Percentiles rank a stretch among this genome's conserved stretches.
Evolutionary conservation across 2,113 vertebrate genomes (phyloP).

Genomic region (Indicator indicator): DNA sequence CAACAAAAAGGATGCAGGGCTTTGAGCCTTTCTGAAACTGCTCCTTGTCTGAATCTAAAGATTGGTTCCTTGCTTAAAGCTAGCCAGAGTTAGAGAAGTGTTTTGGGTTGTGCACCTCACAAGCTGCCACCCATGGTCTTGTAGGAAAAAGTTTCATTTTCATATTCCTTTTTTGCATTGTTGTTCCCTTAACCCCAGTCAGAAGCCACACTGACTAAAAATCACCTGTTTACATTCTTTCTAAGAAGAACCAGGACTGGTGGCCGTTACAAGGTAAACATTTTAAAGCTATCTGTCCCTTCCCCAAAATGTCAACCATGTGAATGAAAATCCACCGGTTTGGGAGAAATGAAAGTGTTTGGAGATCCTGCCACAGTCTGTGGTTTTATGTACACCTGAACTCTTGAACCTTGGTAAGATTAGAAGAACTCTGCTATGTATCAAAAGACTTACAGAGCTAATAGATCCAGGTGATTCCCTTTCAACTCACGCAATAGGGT

Average conservation of each 20-base stretch:
- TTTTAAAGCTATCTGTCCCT: not conserved
- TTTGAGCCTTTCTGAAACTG: not conserved
- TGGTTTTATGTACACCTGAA: not conserved
- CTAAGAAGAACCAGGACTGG: not conserved
- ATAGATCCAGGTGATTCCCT: not conserved
- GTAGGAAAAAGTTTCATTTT: not conserved
- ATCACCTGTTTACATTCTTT: not conserved
- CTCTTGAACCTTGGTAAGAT: not conserved
- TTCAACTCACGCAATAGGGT: not conserved
- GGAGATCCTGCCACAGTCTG: not conserved
- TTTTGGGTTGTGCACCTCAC: not conserved
- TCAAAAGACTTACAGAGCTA: not conserved
- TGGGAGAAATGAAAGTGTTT: not conserved
- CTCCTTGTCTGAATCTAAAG: not conserved
- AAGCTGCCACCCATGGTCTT: not conserved
- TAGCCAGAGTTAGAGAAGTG: not conserved
- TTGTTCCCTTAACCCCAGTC: not conserved
- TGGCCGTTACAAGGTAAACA: not conserved
- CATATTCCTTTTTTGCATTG: fast-evolving
- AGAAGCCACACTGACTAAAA: not conserved
- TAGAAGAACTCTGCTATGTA: not conserved
- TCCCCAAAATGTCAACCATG: not conserved
- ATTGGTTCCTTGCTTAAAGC: not conserved
- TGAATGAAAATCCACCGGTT: not conserved
- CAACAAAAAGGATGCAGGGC: not conserved